These are phyloP conservation scores for Stegodyphus mimosarum DNA, from an alignment of 1,140 invertebrate genomes.

Conservation along the genomic window DNA sequence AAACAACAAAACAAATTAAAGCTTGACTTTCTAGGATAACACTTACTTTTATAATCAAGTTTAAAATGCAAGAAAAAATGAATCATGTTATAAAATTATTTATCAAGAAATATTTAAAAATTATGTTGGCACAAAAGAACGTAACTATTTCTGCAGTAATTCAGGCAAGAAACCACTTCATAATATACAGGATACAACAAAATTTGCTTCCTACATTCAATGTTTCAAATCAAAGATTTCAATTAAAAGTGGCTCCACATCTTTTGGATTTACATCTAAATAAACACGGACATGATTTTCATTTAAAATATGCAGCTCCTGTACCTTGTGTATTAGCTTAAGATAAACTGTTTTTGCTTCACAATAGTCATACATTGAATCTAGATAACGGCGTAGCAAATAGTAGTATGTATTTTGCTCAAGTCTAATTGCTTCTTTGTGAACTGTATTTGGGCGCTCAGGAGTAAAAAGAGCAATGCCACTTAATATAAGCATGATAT, in stretches of 20 bases:
- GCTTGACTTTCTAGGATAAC: no score
- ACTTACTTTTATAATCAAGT: no score
- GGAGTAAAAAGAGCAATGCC: constrained; percentile 91
- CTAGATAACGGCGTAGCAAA: constrained; percentile 84
- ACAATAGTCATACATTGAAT: constrained; percentile 83
- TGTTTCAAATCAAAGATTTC: constrained; percentile 91
- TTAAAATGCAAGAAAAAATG: no score
- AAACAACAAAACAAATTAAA: no score
- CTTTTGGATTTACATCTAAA: constrained; percentile 87
- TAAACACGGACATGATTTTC: constrained; percentile 89
- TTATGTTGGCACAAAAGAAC: no score
- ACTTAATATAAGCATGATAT: constrained; percentile 88
- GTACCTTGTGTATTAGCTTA: constrained; percentile 87
- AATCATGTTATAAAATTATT: no score
- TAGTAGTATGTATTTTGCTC: constrained; percentile 94
- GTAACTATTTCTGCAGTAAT: no score
- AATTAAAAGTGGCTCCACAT: constrained; percentile 89
- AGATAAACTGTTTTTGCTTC: constrained; percentile 87
- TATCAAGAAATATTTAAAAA: no score
- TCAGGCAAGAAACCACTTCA: no score
- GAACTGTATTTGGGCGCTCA: constrained; percentile 81
- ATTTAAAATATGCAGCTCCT: constrained; percentile 85
- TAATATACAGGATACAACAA: no score
- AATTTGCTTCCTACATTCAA: constrained; percentile 12
- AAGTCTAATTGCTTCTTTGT: constrained; percentile 84